phyloP scores from a whole-genome alignment of 2,888 invertebrate genomes.

The Brachyptera putata region DNA sequence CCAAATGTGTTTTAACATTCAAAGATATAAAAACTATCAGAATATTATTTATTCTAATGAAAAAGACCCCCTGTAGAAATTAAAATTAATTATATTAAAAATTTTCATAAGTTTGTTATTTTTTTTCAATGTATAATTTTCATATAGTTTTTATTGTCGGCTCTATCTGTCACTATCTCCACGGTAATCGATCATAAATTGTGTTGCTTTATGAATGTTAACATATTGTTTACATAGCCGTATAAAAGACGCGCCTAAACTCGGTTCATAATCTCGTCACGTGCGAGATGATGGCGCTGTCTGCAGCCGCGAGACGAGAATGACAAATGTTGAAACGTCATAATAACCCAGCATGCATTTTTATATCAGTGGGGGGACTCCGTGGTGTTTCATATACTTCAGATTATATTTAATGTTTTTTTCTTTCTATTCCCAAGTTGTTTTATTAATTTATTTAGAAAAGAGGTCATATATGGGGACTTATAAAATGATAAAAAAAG shows the following conservation, averaged over 20 bases:
- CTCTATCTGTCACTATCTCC: not conserved
- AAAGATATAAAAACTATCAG: not conserved
- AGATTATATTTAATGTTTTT: not conserved
- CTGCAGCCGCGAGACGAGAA: not conserved
- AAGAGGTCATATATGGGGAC: no score
- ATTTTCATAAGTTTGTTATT: not conserved
- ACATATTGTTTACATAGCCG: slow-evolving; percentile 4
- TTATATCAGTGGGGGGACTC: not conserved
- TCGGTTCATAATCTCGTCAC: not conserved
- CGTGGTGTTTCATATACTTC: not conserved
- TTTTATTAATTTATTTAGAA: not conserved
- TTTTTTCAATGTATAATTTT: no score
- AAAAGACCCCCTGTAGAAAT: not conserved
- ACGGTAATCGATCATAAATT: slow-evolving; percentile 13
- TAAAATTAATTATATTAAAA: slow-evolving; percentile 6
- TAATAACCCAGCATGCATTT: slow-evolving; percentile 1
- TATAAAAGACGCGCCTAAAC: not conserved
- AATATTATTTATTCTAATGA: slow-evolving; percentile 2
- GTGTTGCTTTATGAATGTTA: slow-evolving; percentile 4
- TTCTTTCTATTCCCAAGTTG: not conserved
- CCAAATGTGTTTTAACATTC: not conserved
- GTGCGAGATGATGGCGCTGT: not conserved
- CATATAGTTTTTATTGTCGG: slow-evolving; percentile 10
- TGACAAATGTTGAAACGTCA: slow-evolving; percentile 12
- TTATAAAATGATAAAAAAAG: no score